phyloP scores from a whole-genome alignment of 2,113 vertebrate species.

The Otis tarda region DNA sequence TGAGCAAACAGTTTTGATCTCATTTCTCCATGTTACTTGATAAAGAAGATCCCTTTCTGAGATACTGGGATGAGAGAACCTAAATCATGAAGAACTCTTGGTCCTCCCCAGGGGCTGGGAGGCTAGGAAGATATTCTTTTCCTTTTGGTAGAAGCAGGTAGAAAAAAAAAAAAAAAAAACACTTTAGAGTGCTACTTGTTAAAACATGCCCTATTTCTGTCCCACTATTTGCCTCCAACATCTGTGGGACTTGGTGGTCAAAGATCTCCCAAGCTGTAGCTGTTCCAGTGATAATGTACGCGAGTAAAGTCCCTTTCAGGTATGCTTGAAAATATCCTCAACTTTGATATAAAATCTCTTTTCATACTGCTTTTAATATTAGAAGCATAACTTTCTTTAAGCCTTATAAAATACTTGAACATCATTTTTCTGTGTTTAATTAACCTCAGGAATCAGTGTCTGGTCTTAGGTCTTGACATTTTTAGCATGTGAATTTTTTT shows the following conservation, averaged over 20 bases:
- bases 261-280: background rate
- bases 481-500: background rate
- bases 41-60: background rate
- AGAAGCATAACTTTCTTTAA: background rate
- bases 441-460: slow-evolving; percentile 24
- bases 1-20: background rate
- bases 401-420: background rate
- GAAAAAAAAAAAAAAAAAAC: background rate
- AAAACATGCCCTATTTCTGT: background rate
- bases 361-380: background rate
- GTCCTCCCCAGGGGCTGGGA: background rate
- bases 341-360: background rate
- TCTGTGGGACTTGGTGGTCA: background rate
- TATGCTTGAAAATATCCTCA: background rate
- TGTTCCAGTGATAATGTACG: background rate
- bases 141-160: background rate
- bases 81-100: background rate
- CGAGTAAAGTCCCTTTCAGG: background rate
- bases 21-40: background rate
- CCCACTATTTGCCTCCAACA: background rate
- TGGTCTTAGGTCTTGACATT: slow-evolving; percentile 13
- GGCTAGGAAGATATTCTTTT: background rate
- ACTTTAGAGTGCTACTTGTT: background rate
- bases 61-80: background rate
- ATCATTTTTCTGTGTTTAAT: slow-evolving; percentile 20